These are phyloP conservation scores for Andrena minutula DNA, from an alignment of 2,888 invertebrate species.

Conservation along the genomic window DNA sequence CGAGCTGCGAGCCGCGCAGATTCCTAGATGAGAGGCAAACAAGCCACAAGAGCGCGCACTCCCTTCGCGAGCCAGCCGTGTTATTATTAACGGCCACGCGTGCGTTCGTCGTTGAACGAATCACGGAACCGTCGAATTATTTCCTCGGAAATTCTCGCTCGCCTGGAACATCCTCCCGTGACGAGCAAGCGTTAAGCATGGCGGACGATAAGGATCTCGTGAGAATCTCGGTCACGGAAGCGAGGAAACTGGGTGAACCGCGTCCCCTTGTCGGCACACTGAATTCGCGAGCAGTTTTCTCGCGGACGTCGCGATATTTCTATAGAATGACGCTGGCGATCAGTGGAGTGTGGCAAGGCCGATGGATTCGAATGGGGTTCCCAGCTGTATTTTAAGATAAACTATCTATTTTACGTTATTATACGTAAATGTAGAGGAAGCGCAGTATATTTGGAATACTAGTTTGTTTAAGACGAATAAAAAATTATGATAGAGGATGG, in stretches of 20 bases:
- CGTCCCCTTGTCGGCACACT: neutral
- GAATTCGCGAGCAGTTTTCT: neutral
- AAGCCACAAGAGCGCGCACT: too few species aligned
- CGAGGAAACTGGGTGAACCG: constrained; percentile 43
- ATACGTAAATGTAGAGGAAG: too few species aligned
- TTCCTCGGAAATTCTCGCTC: constrained; percentile 21
- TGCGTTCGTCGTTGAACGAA: neutral
- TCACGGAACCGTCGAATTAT: constrained; percentile 12
- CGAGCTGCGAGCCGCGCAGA: too few species aligned
- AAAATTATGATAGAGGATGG: too few species aligned
- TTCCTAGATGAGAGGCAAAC: too few species aligned
- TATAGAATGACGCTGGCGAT: neutral
- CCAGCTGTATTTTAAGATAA: too few species aligned
- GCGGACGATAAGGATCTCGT: constrained; percentile 37
- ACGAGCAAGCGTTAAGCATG: constrained; percentile 1
- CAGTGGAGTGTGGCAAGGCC: neutral
- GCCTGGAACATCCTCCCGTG: constrained; percentile 23
- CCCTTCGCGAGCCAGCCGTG: neutral
- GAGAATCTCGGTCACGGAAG: constrained; percentile 48
- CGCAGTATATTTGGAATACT: too few species aligned
- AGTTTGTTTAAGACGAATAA: too few species aligned
- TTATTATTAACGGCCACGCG: neutral
- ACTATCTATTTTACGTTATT: too few species aligned
- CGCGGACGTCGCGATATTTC: neutral
- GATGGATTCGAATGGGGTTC: too few species aligned